Conservation (phyloP, 2,888 invertebrate genomes). For the Ephialtes manifestator region DNA sequence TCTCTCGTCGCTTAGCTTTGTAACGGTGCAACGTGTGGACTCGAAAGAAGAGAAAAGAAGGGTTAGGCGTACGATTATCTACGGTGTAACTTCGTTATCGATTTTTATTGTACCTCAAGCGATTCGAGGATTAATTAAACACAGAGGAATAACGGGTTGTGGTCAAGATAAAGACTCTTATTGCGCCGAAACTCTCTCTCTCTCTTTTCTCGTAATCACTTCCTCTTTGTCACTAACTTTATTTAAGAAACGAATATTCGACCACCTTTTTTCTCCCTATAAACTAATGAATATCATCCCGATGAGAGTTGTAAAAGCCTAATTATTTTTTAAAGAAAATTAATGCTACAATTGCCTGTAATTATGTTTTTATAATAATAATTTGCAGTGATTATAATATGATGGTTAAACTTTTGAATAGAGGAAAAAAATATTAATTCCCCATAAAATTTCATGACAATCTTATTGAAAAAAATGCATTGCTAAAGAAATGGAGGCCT, state of each 20-base stretch:
- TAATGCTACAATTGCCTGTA: too few relatives aligned
- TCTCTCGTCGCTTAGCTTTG: conserved; percentile 64
- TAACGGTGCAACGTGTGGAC: conserved; percentile 63
- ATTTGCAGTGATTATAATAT: too few relatives aligned
- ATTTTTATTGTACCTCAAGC: conserved; percentile 65
- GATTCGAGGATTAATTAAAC: conserved; percentile 72
- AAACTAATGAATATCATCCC: too few relatives aligned
- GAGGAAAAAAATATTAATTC: too few relatives aligned
- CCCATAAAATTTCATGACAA: too few relatives aligned
- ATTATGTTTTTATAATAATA: too few relatives aligned
- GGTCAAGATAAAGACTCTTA: conserved; percentile 55
- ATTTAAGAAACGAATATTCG: neutral
- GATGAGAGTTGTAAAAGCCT: too few relatives aligned
- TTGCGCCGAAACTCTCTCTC: conserved; percentile 14
- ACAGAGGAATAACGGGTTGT: conserved; percentile 64
- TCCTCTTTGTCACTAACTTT: neutral
- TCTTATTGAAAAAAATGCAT: too few relatives aligned
- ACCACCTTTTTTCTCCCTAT: too few relatives aligned
- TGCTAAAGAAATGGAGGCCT: too few relatives aligned
- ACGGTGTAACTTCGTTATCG: conserved; percentile 72
- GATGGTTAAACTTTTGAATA: too few relatives aligned
- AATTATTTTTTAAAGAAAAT: too few relatives aligned
- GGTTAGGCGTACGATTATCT: conserved; percentile 68
- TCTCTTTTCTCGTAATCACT: neutral
- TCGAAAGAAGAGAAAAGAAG: conserved; percentile 35